Base-by-base conservation (phyloP, 1,140 invertebrate species). In the Diploscapter pachys region DNA sequence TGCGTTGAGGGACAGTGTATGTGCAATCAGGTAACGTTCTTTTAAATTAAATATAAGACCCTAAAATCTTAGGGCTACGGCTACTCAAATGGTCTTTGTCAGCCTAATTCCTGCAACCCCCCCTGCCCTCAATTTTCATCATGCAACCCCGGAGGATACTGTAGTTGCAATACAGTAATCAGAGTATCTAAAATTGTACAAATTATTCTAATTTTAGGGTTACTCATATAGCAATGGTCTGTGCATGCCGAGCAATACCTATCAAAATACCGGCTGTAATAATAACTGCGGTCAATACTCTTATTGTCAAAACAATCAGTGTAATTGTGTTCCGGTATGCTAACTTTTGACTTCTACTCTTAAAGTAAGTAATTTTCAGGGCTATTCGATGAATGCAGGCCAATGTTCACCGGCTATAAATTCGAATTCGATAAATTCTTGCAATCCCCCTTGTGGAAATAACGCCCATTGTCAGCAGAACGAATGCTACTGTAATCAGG, bases 401-500 rank as follows among this genome's bases (percentile, higher is more conserved):
- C 57, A 59, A 9, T 59, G 57, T 13, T 59, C 57, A 59, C 57
- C 57, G 31, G 31, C 57, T 59, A 9, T 59, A 59, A 13, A 13
- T 59, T 59, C 13, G 9, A 13, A 59, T 11, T 31, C 64, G 31
- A 31, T 31, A 31, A 31, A 31, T 49, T 59, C 50, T 50, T 65
- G 73, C 3, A 74, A 69, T 63, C 64, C 64, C 63, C 73, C 64
- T 9, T 74, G 73, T 63, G 73, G 73, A 68, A 56, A 51, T 2
- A 74, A 74, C 59, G 50, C 64, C 9, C 13, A 53, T 50, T 73
- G 72, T 57, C 57, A 66, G 11, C 72, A 64, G 13, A 57, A 56
- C 48, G 31, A 4, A 4, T 73, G 72, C 48, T 65, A 73, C 57
- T 73, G 72, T 54, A 56, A 62, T 48, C 62, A 51, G 5, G 72